Base-by-base conservation (phyloP, 2,888 invertebrate genomes). In the Sericinus montela region DNA sequence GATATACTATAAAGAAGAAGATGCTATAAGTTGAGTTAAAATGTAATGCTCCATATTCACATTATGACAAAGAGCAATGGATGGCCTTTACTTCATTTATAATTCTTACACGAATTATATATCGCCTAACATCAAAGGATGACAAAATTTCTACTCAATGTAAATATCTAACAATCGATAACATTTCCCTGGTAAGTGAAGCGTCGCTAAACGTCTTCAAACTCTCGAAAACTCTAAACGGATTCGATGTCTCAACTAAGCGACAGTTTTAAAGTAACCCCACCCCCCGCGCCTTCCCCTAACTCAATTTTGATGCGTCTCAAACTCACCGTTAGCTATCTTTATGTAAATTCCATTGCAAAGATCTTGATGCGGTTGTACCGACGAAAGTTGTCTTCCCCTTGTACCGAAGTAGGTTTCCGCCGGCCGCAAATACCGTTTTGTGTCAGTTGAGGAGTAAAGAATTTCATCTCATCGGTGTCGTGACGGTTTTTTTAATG, bases 181-280 rank as follows among this genome's bases (percentile, higher is more conserved):
- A 14, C 8, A 30, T n/a, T 37, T 11, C 13, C 5, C 32, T 19
- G 5, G 3, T 5, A 29, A 29, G 10, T n/a, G 36, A 54, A 47
- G 41, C 60, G 42, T 56, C 60, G 23, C 19, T 34, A 55, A 45
- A 44, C 58, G 42, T 11, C 36, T 40, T 38, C 29, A 51, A 62
- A 61, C 62, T 65, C 69, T 72, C 72, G 65, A 78, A 81, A 85
- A 81, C 77, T 81, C 69, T 84, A 86, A 87, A 81, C 82, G 80
- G 80, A 83, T 85, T 83, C 81, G 81, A 78, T 80, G 74, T 85
- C 79, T 81, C 80, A 79, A 83, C 84, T 82, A 76, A 82, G 84
- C 80, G 87, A 83, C 87, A 88, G 84, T 88, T 87, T 83, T 82
- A 85, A 86, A 87, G 83, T 86, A 79, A 63, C 64, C 77, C 72